A percentile compares a stretch with the other conserved stretches of the same genome.
Conservation (phyloP, 1,140 invertebrate species). For the Zaprionus nigranus region DNA sequence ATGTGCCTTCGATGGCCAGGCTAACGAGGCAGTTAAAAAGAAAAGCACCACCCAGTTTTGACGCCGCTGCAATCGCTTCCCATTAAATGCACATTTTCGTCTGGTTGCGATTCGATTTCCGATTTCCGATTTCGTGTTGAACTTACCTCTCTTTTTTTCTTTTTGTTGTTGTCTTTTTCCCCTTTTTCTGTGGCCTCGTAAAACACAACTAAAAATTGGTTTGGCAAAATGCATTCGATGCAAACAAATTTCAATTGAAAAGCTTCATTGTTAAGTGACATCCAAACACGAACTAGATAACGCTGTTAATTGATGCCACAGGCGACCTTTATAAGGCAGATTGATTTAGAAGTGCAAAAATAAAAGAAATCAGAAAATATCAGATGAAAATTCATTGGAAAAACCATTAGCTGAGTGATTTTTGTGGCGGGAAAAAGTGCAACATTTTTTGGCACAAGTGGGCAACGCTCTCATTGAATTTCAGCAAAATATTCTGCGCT, state of each 20-base stretch:
- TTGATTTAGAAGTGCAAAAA: not conserved
- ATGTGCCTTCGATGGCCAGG: slow-evolving; percentile 42
- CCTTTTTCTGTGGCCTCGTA: slow-evolving; percentile 4
- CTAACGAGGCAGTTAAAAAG: slow-evolving; percentile 73
- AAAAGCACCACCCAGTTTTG: slow-evolving; percentile 53
- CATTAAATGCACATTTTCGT: slow-evolving; percentile 70
- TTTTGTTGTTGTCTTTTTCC: not conserved
- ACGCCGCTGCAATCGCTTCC: slow-evolving; percentile 46
- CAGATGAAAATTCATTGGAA: slow-evolving; percentile 44
- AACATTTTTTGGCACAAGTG: slow-evolving; percentile 17
- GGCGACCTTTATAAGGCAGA: not conserved
- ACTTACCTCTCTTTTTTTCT: not conserved
- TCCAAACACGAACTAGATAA: not conserved
- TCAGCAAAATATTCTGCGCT: not conserved
- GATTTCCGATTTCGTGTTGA: slow-evolving; percentile 4
- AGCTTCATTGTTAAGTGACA: not conserved
- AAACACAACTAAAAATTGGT: slow-evolving; percentile 34
- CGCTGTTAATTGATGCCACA: not conserved
- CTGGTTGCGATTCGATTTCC: slow-evolving; percentile 10
- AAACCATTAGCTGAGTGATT: slow-evolving; percentile 45
- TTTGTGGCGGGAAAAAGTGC: slow-evolving; percentile 19
- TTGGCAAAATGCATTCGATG: slow-evolving; percentile 8
- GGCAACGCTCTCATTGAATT: slow-evolving; percentile 2
- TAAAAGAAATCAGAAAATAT: not conserved
- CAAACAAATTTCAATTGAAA: slow-evolving; percentile 4